Evolutionary conservation across 2,888 invertebrate species (phyloP), one percentile per base, ranked within the genome.

Genomic region (Cephalotes varians): DNA sequence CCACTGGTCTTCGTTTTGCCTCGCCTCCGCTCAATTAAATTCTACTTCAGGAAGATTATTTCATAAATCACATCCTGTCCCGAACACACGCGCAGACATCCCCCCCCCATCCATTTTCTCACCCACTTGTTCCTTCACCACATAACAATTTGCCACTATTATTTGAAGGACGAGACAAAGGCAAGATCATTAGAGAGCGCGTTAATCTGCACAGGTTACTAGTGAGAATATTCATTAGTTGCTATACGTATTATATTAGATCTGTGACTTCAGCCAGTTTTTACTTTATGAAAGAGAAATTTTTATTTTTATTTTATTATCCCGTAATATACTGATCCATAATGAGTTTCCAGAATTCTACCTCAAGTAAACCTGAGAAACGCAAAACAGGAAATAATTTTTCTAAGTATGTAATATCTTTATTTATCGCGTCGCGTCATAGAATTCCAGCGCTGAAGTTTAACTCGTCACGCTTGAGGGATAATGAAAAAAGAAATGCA

Each of bases 21-120:
- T 84, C 85, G 86, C 85, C 85, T 90, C 71, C 84, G 87, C 86
- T 92, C 92, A 88, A 92, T 92, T 91, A 91, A 92, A 91, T 90
- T 87, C 88, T 86, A 90, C 91, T 91, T 87, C 85, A 67, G 73
- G 73, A 69, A 86, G 91, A 91, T 91, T 90, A 87, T 91, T 91
- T 91, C 90, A 91, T 91, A 92, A 92, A 92, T 92, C 91, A 91
- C 84, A 84, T 79, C 85, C 84, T 81, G 83, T 64, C 62, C 80
- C 40, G 81, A 74, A 86, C 85, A 72, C 87, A 74, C 67, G 84
- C 81, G 65, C 85, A 34, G 47, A 0, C 72, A 25, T 40, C 21
- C n/a, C 44, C 21, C 6, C 25, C 82, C 34, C 40, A 28, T 4
- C 51, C 76, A 5, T 40, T 47, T 72, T 71, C 67, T 76, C 71